Conservation (phyloP, 2,113 vertebrate genomes). For the Synodontis membranacea region DNA sequence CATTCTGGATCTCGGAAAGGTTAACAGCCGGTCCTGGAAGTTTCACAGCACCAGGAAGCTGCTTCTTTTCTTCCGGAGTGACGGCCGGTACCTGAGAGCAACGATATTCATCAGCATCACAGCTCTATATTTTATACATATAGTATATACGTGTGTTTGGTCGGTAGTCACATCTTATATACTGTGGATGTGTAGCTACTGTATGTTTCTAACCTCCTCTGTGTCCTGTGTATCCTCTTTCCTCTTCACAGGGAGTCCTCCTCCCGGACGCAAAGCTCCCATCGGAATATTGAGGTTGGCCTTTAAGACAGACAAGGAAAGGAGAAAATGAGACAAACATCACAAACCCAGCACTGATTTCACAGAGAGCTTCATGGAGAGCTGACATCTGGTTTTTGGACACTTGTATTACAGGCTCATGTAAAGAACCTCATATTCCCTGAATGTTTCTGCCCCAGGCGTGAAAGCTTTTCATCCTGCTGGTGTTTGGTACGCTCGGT, state of each 20-base stretch:
- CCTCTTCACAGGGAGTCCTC: constrained; percentile 90
- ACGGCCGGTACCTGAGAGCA: constrained; percentile 45
- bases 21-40: constrained; percentile 89
- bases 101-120: background rate
- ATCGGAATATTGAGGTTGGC: constrained; percentile 99
- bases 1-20: constrained; percentile 93
- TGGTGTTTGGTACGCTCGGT: constrained; percentile 28
- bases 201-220: constrained; percentile 81
- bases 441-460: constrained; percentile 48
- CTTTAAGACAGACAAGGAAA: constrained; percentile 71
- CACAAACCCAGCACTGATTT: background rate
- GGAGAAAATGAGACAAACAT: constrained; percentile 56
- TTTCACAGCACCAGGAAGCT: constrained; percentile 86
- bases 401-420: background rate
- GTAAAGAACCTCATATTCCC: background rate
- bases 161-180: background rate
- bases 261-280: constrained; percentile 95
- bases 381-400: background rate
- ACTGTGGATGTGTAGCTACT: background rate
- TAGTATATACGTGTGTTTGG: background rate
- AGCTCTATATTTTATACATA: background rate
- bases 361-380: background rate
- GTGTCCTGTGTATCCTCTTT: constrained; percentile 84
- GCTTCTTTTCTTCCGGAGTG: constrained; percentile 82
- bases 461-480: constrained; percentile 52